Evolutionary conservation across 2,113 vertebrate genomes (phyloP), one percentile per base, ranked within the genome.

Genomic region (Carassius gibelio): DNA sequence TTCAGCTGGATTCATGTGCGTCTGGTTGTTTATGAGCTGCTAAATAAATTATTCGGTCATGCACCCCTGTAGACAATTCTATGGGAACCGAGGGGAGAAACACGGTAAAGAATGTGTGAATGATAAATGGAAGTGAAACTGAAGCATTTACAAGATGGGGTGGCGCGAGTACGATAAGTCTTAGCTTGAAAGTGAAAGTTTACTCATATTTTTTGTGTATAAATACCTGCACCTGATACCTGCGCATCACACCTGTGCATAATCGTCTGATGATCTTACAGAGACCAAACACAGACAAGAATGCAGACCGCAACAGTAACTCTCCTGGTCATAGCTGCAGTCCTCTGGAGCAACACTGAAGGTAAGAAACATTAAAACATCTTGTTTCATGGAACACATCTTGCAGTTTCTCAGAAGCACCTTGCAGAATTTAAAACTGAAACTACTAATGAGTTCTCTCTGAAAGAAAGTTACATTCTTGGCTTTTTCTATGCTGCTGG

Each of bases 341-440:
- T 83, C 23, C 9, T 89, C 64, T 85, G 79, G 62, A 10, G 57
- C 57, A 83, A 38, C 48, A 82, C 57, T 14, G 74, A 87, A 36
- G 88, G 88, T 89, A 85, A 85, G 85, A 75, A 19, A 68, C 34
- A 17, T 8, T 68, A 8, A 26, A 23, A 48, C 34, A 36, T n/a
- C n/a, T 17, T 34, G 45, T 2, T 68, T 23, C 15, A 76, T n/a
- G 14, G 36, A 19, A 72, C 69, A 72, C 10, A n/a, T 36, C 30
- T 19, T 80, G 36, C 84, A 79, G 23, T 23, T 59, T 42, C 30
- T 75, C 13, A 30, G 42, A 48, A 75, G 45, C 42, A 26, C 15
- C 68, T 36, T 42, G 19, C 36, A 42, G 4, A 0, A 59, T 42
- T 79, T 23, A 11, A 23, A 5, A 15, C 3, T 4, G 6, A 42